Percentiles rank a stretch among this genome's conserved stretches.
phyloP scores from a whole-genome alignment of 2,888 invertebrate species.

The Heliconius ethilla region DNA sequence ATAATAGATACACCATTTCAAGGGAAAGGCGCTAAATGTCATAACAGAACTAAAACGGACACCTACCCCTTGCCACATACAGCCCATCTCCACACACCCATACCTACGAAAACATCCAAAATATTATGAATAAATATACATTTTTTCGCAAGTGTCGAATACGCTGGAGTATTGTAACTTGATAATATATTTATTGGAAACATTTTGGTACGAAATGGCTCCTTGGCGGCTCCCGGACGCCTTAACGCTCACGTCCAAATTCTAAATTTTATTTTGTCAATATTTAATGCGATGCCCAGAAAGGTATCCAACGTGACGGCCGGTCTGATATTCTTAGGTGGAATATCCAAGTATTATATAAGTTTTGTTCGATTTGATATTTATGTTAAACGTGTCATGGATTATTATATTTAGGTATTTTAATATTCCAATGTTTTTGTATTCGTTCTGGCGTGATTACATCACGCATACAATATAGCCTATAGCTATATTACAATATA shows the following conservation, averaged over 20 bases:
- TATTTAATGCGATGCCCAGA: slow-evolving; percentile 76
- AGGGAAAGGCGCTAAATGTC: background rate
- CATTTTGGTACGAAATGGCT: slow-evolving; percentile 74
- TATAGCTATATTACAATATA: no score
- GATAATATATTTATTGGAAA: slow-evolving; percentile 81
- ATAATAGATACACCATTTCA: background rate
- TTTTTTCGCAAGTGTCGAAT: slow-evolving; percentile 57
- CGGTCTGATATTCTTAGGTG: slow-evolving; percentile 6
- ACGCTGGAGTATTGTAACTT: slow-evolving; percentile 74
- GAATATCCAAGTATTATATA: slow-evolving; percentile 5
- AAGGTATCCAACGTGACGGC: slow-evolving; percentile 37
- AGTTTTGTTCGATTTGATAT: slow-evolving; percentile 10
- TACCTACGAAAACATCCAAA: slow-evolving; percentile 37
- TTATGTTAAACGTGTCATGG: slow-evolving; percentile 2
- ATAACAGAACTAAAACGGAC: slow-evolving; percentile 10
- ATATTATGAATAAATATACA: slow-evolving; percentile 50
- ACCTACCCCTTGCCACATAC: background rate
- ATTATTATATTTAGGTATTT: background rate
- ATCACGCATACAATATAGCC: no score
- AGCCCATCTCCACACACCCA: background rate
- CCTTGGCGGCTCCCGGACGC: slow-evolving; percentile 69
- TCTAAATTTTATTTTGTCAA: slow-evolving; percentile 81
- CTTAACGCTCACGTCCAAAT: slow-evolving; percentile 72
- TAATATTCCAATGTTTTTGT: background rate
- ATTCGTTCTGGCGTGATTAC: background rate